Evolutionary conservation across 2,888 invertebrate species (phyloP).

Genomic region (Yponomeuta sedellus): DNA sequence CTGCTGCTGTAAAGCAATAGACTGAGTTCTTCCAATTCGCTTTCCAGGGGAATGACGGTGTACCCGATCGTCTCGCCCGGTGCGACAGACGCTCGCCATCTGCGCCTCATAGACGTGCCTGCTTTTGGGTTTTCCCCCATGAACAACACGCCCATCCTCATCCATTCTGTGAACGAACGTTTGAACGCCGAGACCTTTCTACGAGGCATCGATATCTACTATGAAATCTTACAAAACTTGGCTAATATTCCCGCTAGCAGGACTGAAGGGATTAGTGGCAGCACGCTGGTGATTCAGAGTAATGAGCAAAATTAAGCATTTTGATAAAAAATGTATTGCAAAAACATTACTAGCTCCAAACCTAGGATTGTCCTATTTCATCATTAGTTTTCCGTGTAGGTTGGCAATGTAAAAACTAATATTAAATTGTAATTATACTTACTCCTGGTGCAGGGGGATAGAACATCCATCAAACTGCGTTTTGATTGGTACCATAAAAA

Average conservation of each 20-base stretch:
- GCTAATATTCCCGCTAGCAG: constrained; percentile 13
- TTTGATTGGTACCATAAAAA: too few relatives aligned
- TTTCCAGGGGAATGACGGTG: constrained; percentile 75
- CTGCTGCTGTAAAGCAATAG: too few relatives aligned
- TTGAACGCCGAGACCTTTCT: constrained; percentile 82
- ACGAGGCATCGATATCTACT: constrained; percentile 84
- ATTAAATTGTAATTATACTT: too few relatives aligned
- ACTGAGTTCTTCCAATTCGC: constrained; percentile 14
- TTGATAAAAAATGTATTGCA: too few relatives aligned
- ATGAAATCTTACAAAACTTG: constrained; percentile 50
- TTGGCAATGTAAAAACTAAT: too few relatives aligned
- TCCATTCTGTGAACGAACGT: constrained; percentile 89
- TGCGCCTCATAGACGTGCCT: constrained; percentile 83
- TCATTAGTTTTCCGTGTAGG: too few relatives aligned
- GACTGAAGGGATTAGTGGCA: constrained; percentile 14
- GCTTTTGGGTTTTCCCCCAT: constrained; percentile 91
- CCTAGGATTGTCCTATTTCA: too few relatives aligned
- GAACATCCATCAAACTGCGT: too few relatives aligned
- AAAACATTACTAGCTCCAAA: too few relatives aligned
- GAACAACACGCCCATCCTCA: constrained; percentile 84
- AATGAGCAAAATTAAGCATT: neutral
- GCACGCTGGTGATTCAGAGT: neutral
- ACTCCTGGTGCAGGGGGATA: too few relatives aligned
- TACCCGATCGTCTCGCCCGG: constrained; percentile 85
- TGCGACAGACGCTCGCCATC: constrained; percentile 87